phyloP scores from a whole-genome alignment of 1,140 invertebrate genomes.

The Argopecten irradians region DNA sequence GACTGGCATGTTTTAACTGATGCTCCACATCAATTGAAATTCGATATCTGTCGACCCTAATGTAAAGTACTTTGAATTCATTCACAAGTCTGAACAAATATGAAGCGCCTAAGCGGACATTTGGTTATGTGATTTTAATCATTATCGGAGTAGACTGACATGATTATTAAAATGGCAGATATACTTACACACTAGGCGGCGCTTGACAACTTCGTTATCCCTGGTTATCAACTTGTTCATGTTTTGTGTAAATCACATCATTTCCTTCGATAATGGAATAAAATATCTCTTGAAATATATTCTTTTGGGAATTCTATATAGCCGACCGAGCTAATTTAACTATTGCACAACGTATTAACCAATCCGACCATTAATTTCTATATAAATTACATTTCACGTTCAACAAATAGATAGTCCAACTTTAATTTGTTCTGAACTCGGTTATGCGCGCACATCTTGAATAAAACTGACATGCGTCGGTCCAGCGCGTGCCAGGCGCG shows the following conservation, averaged over 20 bases:
- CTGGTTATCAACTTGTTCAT: not conserved
- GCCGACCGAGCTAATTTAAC: not conserved
- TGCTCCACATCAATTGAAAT: too few species aligned
- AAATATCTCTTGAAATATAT: not conserved
- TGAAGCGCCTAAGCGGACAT: not conserved
- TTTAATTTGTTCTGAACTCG: not conserved
- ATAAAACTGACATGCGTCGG: not conserved
- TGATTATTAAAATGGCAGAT: not conserved
- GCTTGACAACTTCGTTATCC: not conserved
- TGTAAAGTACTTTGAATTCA: not conserved
- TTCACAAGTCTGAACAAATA: not conserved
- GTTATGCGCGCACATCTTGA: not conserved
- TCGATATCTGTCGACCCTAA: too few species aligned
- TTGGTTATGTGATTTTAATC: not conserved
- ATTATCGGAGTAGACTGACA: not conserved
- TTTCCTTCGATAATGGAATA: not conserved
- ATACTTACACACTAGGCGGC: not conserved
- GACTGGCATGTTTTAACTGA: too few species aligned
- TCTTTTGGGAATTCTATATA: not conserved
- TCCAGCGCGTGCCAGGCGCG: constrained; percentile 1
- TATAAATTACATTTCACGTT: not conserved
- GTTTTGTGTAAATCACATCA: constrained; percentile 16
- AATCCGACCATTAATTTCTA: not conserved
- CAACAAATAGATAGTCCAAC: not conserved
- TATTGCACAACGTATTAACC: not conserved